A percentile compares a stretch with the other conserved stretches of the same genome.
Evolutionary conservation across 2,888 invertebrate genomes (phyloP).

Genomic region (Latrodectus hesperus): DNA sequence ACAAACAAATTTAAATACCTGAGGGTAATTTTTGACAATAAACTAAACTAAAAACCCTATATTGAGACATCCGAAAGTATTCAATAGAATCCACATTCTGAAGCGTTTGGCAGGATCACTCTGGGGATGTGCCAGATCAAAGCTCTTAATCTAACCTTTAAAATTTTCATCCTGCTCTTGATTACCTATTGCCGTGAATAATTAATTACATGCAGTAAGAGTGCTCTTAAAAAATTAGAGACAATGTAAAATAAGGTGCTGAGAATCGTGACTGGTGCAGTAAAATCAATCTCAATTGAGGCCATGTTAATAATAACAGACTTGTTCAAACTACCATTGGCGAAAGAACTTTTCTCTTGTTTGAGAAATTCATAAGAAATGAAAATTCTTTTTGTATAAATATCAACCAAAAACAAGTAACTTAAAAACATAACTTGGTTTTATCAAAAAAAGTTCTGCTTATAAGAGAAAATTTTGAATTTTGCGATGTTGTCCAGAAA

Average conservation of each 20-base stretch:
- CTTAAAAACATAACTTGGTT: too few species aligned
- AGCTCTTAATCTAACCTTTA: constrained; percentile 15
- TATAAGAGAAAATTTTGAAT: too few species aligned
- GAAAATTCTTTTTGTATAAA: not conserved
- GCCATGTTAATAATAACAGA: not conserved
- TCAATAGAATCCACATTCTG: not conserved
- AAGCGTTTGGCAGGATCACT: constrained; percentile 7
- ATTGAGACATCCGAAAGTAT: not conserved
- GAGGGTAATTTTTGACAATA: constrained; percentile 11
- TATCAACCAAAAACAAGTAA: too few species aligned
- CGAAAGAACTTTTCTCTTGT: not conserved
- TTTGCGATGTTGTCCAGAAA: too few species aligned
- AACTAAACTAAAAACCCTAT: constrained; percentile 16
- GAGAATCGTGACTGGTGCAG: constrained; percentile 1
- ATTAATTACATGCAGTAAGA: not conserved
- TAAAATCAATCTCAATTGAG: not conserved
- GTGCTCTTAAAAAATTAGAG: not conserved
- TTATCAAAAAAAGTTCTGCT: too few species aligned
- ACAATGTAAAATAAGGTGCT: not conserved
- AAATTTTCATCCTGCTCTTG: not conserved
- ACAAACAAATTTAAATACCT: constrained; percentile 26
- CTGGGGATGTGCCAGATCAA: not conserved
- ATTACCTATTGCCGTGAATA: constrained; percentile 13
- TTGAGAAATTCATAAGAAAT: not conserved
- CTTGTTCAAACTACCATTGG: not conserved